phyloP scores from a whole-genome alignment of 2,113 vertebrate species.

The Carassius gibelio region DNA sequence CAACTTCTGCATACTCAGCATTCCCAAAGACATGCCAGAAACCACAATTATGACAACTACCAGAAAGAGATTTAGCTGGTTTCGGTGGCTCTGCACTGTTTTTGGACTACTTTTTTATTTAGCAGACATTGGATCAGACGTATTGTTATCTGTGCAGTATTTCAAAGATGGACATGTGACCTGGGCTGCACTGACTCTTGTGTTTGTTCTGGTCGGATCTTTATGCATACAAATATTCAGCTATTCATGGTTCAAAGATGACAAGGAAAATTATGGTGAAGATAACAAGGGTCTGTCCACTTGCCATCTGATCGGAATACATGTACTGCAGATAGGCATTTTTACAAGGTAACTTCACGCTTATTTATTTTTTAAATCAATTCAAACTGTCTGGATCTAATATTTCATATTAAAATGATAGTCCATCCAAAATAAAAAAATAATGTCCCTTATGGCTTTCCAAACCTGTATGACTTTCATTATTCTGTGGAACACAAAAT shows the following conservation, averaged over 20 bases:
- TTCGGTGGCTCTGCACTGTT: conserved; percentile 76
- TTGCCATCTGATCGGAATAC: conserved; percentile 62
- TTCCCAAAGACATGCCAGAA: neutral
- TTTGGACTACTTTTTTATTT: conserved; percentile 79
- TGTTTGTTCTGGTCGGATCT: conserved; percentile 79
- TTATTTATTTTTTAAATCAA: neutral
- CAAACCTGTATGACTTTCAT: too few relatives aligned
- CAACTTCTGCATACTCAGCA: neutral
- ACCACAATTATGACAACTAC: neutral
- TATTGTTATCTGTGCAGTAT: conserved; percentile 76
- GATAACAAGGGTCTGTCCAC: conserved; percentile 11
- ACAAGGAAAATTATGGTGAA: conserved; percentile 57
- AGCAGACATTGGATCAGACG: conserved; percentile 80
- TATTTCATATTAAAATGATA: neutral
- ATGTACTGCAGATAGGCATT: conserved; percentile 82
- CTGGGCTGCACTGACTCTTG: conserved; percentile 76
- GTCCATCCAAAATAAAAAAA: neutral
- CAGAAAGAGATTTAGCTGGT: conserved; percentile 69
- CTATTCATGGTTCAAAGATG: conserved; percentile 84
- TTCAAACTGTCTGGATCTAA: neutral
- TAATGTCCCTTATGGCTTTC: neutral
- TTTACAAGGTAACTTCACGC: conserved; percentile 78
- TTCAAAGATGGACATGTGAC: conserved; percentile 67
- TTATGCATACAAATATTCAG: conserved; percentile 87
- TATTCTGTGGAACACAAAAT: neutral